Evolutionary conservation across 2,888 invertebrate species (phyloP).

Genomic region (Amiota minor): DNA sequence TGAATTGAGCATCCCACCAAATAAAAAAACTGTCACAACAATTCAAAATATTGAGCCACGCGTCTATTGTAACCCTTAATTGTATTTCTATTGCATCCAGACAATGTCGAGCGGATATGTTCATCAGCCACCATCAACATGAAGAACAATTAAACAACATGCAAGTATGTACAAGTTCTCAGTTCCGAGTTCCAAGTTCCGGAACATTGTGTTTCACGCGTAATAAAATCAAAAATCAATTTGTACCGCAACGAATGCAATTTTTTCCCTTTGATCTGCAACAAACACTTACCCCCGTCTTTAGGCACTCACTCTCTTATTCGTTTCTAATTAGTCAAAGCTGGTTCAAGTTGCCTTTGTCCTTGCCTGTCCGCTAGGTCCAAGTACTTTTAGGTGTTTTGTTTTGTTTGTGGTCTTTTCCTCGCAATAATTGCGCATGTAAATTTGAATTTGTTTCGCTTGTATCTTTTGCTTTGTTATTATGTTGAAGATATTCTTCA

Average conservation of each 20-base stretch:
- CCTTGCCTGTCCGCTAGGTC: too few species aligned
- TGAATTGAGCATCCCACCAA: slow-evolving; percentile 39
- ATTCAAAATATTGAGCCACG: slow-evolving; percentile 66
- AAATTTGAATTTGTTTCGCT: slow-evolving; percentile 59
- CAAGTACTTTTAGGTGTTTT: neutral
- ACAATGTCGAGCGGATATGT: neutral
- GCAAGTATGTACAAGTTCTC: slow-evolving; percentile 13
- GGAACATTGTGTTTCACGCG: slow-evolving; percentile 45
- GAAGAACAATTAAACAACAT: slow-evolving; percentile 18
- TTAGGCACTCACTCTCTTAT: neutral
- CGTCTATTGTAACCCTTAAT: slow-evolving; percentile 27
- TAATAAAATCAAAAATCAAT: slow-evolving; percentile 69
- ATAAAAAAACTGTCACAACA: slow-evolving; percentile 72
- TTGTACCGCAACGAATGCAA: slow-evolving; percentile 56
- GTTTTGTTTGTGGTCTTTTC: slow-evolving; percentile 56
- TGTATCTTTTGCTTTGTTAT: neutral
- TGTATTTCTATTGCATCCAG: slow-evolving; percentile 16
- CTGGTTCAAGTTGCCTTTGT: neutral
- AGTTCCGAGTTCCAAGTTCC: neutral
- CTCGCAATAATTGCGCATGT: slow-evolving; percentile 65
- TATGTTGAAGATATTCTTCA: slow-evolving; percentile 16
- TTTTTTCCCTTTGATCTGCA: neutral
- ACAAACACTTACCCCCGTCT: neutral
- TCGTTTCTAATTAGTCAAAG: slow-evolving; percentile 2
- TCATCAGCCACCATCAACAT: slow-evolving; percentile 2